phyloP scores from a whole-genome alignment of 2,888 invertebrate species.

The Drosophila lacicola region DNA sequence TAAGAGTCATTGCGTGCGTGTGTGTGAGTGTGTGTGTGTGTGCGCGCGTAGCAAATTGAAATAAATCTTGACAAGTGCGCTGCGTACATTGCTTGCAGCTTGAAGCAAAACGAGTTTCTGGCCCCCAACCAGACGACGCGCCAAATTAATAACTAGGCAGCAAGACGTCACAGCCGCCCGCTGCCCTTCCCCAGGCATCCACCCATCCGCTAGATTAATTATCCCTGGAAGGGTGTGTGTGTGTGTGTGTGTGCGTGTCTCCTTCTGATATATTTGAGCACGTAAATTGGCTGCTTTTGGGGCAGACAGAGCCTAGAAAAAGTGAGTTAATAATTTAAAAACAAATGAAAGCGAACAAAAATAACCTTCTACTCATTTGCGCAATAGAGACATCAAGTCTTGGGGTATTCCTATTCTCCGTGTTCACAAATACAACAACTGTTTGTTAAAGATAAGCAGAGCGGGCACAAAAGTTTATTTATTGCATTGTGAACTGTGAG shows the following conservation, averaged over 20 bases:
- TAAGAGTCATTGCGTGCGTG: conserved; percentile 59
- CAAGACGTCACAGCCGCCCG: conserved; percentile 21
- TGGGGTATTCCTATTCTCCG: background rate
- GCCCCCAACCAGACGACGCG: conserved; percentile 30
- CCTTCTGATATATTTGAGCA: conserved; percentile 44
- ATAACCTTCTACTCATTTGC: conserved; percentile 41
- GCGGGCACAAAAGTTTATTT: conserved; percentile 26
- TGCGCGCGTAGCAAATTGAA: conserved; percentile 67
- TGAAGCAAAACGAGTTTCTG: conserved; percentile 29
- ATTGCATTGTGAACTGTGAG: conserved; percentile 6
- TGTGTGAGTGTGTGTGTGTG: conserved; percentile 20
- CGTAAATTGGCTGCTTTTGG: conserved; percentile 44
- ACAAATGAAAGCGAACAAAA: conserved; percentile 40
- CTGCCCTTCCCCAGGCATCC: background rate
- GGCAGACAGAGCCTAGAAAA: conserved; percentile 27
- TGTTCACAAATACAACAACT: conserved; percentile 8
- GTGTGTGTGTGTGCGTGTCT: background rate
- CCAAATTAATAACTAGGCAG: conserved; percentile 62
- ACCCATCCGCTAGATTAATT: conserved; percentile 58
- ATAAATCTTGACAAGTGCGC: conserved; percentile 76
- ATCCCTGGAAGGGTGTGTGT: conserved; percentile 28
- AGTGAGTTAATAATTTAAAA: conserved; percentile 63
- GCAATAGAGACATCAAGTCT: conserved; percentile 34
- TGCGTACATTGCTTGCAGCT: conserved; percentile 47
- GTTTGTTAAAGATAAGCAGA: conserved; percentile 32